These are phyloP conservation scores for Ispidina picta DNA, from an alignment of 2,797 vertebrate genomes.

Conservation along the genomic window DNA sequence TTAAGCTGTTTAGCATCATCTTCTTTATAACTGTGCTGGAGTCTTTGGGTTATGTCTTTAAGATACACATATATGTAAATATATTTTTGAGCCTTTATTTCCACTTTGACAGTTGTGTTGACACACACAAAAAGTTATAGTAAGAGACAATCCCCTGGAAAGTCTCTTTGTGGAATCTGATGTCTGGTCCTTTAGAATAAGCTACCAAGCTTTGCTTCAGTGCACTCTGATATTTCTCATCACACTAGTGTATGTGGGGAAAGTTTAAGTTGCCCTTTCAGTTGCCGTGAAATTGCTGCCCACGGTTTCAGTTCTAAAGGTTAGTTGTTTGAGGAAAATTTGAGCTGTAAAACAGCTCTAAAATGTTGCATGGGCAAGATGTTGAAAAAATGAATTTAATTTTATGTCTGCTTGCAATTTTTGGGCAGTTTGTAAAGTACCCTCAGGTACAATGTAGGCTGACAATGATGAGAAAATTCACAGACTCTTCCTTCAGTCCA, in stretches of 20 bases:
- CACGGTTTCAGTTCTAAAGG: neutral
- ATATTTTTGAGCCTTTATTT: neutral
- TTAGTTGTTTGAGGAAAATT: neutral
- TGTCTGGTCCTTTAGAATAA: neutral
- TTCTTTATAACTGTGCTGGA: neutral
- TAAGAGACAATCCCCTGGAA: neutral
- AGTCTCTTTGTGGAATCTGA: neutral
- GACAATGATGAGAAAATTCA: fast-evolving
- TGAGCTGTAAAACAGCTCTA: constrained; percentile 4
- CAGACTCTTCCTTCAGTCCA: neutral
- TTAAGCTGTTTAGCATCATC: neutral
- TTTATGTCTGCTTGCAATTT: neutral
- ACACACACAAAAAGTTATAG: neutral
- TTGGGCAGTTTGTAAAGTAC: neutral
- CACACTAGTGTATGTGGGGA: fast-evolving
- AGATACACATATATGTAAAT: neutral
- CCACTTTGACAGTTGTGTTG: neutral
- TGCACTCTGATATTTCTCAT: neutral
- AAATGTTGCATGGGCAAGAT: neutral
- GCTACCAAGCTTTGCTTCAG: neutral
- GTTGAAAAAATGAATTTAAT: neutral
- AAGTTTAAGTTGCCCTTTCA: neutral
- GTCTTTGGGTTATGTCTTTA: neutral
- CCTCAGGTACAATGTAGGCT: neutral
- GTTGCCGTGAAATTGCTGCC: neutral